Base-by-base conservation (phyloP, 2,888 invertebrate genomes). In the Phaedon cochleariae region DNA sequence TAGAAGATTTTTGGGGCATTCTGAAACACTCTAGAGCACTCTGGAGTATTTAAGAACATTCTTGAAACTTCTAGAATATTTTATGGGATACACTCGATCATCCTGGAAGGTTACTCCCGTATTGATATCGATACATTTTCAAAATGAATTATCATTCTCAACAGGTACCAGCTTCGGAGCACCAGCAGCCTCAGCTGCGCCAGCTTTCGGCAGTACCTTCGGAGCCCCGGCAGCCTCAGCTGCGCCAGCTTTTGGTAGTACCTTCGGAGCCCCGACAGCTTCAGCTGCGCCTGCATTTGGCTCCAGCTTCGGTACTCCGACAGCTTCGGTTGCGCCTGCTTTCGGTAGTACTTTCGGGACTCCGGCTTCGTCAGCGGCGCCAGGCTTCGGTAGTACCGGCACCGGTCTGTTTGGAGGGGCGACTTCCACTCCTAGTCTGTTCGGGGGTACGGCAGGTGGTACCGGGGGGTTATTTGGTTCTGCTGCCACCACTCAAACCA, bases 331-430 rank as follows among this genome's bases (percentile, higher is more conserved):
- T 17, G 68, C 68, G 3, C 60, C 74, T 2, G 69, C 73, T 18
- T 75, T 75, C 29, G 75, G 74, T n/a, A 52, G 70, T n/a, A 59
- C 61, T 17, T 71, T 71, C 41, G 72, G 73, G 0, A 41, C 71
- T 9, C 66, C 72, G 2, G 61, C 69, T 3, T 76, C 79, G 12
- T 12, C 62, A 31, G 34, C 62, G 10, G 26, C 79, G 34, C 76
- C 82, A 5, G 76, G 79, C 7, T 84, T 84, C 66, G 79, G 81
- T 51, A 66, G 66, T 5, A 65, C 62, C 52, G 59, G 68, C 21
- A 64, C 65, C 81, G 87, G 88, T 17, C 80, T 89, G 26, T 89
- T 89, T 80, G 87, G 88, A 15, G 62, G 65, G 60, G 79, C 68
- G 65, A 60, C 72, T 4, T 57, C 70, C 1, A 60, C 72, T 1